Evolutionary conservation across 2,888 invertebrate species (phyloP), one percentile per base, ranked within the genome.

Genomic region (Lithophane semibrunnea): DNA sequence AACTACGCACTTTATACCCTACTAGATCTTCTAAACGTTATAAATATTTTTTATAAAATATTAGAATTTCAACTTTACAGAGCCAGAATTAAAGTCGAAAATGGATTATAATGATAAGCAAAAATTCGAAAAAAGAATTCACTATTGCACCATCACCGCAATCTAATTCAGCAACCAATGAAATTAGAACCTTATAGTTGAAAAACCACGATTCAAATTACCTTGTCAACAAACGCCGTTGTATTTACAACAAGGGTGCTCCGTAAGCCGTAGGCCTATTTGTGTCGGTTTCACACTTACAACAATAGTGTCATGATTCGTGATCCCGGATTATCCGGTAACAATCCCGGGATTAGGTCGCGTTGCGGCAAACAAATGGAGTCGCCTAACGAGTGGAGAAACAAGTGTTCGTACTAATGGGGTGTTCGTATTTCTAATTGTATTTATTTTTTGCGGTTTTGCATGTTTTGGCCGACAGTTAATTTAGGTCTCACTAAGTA

Each of bases 231-330:
- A 21, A 76, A 68, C 75, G 10, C 29, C 58, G 70, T 78, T 77
- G 77, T 83, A 73, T 83, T 86, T 84, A 79, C 72, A 85, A 73
- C 79, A 81, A 82, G 89, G 91, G 91, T 87, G 80, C 85, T 85
- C 85, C 85, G 84, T 85, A 92, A 91, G 90, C 92, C 89, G 86
- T 90, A 90, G 95, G 96, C 96, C 95, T 96, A 95, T 96, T 96
- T 96, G 95, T 94, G 96, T 96, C 96, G 96, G 96, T 96, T 96
- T 96, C 96, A 96, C 96, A 96, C 96, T 96, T 96, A 95, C 96
- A 96, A 96, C 96, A 96, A 96, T 96, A 96, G 96, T 96, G 96
- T 95, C 96, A 96, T 96, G 96, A 96, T 96, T 96, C 96, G 92
- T 96, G 96, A 96, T 96, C 96, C 96, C 90, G 94, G 96, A 95